Evolutionary conservation across 53 echinoderm and acorn worm genomes (phyloP).

Genomic region (Pentamera pediparva): DNA sequence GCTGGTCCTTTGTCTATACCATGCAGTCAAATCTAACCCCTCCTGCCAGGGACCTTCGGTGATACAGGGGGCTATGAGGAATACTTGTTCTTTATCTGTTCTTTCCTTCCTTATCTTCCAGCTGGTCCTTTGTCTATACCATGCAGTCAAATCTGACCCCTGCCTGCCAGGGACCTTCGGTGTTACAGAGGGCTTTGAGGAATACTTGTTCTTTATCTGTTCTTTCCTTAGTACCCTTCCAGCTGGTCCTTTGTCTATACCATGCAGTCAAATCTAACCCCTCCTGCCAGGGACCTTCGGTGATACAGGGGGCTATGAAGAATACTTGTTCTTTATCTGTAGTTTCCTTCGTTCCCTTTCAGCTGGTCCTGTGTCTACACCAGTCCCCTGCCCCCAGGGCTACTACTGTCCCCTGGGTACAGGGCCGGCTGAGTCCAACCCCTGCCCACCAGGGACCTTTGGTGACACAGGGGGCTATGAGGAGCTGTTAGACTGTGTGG

Average conservation of each 20-base stretch:
- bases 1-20: too few species aligned
- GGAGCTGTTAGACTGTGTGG: conserved; percentile 58
- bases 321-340: too few species aligned
- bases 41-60: too few species aligned
- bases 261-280: too few species aligned
- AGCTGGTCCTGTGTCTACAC: conserved; percentile 77
- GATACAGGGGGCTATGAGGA: conserved; percentile 54
- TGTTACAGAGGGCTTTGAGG: conserved; percentile 50
- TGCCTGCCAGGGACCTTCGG: conserved; percentile 89
- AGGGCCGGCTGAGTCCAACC: conserved; percentile 49
- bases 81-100: too few species aligned
- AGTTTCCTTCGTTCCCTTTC: too few species aligned
- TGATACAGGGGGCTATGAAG: conserved; percentile 52
- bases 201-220: too few species aligned
- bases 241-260: too few species aligned
- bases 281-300: conserved; percentile 87
- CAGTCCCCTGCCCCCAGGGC: conserved; percentile 71
- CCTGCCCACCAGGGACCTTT: conserved; percentile 86
- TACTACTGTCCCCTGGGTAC: conserved; percentile 95
- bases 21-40: too few species aligned
- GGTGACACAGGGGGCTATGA: conserved; percentile 63
- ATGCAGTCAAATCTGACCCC: too few species aligned
- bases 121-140: conserved; percentile 77
- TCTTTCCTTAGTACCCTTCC: too few species aligned
- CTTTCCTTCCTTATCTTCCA: too few species aligned